Evolutionary conservation across 2,113 vertebrate species (phyloP), one percentile per base, ranked within the genome.

Genomic region (Ochotona curzoniae): DNA sequence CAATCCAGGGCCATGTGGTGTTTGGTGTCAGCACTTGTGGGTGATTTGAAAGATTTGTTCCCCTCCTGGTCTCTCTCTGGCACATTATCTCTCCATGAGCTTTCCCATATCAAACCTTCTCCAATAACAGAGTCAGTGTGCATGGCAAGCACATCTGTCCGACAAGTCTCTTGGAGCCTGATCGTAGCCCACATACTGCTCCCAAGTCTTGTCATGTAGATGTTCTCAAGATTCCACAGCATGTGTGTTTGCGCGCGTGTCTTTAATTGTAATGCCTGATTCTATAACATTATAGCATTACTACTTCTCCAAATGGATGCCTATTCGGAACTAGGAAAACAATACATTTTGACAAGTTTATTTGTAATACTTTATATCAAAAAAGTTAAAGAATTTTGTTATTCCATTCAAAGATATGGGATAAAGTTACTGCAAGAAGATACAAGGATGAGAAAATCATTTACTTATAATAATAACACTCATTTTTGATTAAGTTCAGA

Each of bases 401-500:
- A 82, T n/a, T 60, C 20, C 11, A 7, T 60, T 54, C 3, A 70
- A 23, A 87, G n/a, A 10, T 63, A 26, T 67, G 70, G 18, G 9
- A 73, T 78, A 32, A 71, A 81, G 69, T n/a, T 75, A 38, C 17
- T 51, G 14, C 60, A 71, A 70, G 28, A 80, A 3, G 63, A 10
- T 54, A 54, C 83, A 89, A 85, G 2, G 35, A 71, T 5, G 20
- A 7, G 75, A 74, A 80, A 26, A n/a, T 28, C 1, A 5, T 81
- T 87, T 51, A 4, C 73, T 35, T 75, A 0, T 35, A 32, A 61
- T 87, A 90, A 44, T 51, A 69, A 63, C 74, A 78, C 18, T 66
- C 1, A 30, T 74, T 79, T 54, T 38, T 44, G 91, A 89, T 28
- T 75, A 32, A 83, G 66, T 94, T 87, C 66, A 76, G n/a, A 57